Evolutionary conservation across 2,797 vertebrate genomes (phyloP), one percentile per base, ranked within the genome.

Genomic region (Carapus acus): DNA sequence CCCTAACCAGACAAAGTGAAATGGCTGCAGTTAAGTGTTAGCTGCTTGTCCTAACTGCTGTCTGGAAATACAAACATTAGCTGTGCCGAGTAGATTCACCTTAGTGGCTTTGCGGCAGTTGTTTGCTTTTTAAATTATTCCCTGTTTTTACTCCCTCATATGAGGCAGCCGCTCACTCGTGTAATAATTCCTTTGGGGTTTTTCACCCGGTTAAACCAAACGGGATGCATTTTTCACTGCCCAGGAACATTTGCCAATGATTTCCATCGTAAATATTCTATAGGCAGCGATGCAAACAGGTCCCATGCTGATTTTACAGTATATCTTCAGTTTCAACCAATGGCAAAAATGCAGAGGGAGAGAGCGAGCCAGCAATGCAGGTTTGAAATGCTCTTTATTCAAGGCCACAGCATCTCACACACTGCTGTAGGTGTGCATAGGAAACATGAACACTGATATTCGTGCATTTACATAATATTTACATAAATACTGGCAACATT

Each of bases 181-280:
- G 73, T 78, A 79, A 81, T 79, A 80, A 70, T 67, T 77, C 75
- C 64, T 83, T 70, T 73, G 62, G 59, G 71, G 44, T 76, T 57
- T 61, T 65, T 75, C 52, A 58, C 63, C 50, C 72, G 29, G 53
- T 73, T 80, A 76, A 73, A 76, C 51, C 65, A 73, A n/a, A 31
- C 18, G 55, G 55, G 73, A 67, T 73, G 76, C 72, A 73, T 75
- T 81, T 79, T 78, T 75, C 71, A 76, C 71, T 58, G 68, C 49
- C 61, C 23, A 36, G 51, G 49, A 73, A 65, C 58, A 54, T 76
- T 79, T 63, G 55, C 70, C 71, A 71, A 77, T 80, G 67, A 67
- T 59, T 39, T 49, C 61, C 61, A 68, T 81, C 60, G 63, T 81
- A 82, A 67, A 78, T 80, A 79, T 81, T 76, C 60, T 49, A 65